Base-by-base conservation (phyloP, 1,140 invertebrate species). In the Scaptodrosophila lebanonensis region DNA sequence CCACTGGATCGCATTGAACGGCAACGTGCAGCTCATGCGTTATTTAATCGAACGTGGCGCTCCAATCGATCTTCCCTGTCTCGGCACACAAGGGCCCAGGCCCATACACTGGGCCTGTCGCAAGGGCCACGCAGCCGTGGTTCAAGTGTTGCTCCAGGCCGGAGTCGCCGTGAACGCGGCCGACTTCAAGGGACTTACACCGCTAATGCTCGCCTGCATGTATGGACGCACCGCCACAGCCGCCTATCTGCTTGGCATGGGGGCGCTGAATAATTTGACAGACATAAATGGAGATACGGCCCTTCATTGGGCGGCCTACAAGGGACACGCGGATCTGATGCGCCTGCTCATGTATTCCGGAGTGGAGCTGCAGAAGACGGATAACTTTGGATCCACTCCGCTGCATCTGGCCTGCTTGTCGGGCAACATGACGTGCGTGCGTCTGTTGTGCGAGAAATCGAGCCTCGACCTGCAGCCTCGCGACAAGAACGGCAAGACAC, bases 251-350 rank as follows among this genome's bases (percentile, higher is more conserved):
- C 89, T 98, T 36, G 95, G 95, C 6, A 95, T 94, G 90, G 95
- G 93, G 17, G 95, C 93, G 8, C 88, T 94, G 0, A 93, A 95
- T 54, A 92, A 95, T 77, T 87, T 97, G 2, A 93, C 94, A 3
- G 95, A 98, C 76, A 95, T 95, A 61, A 97, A 97, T 85, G 95
- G 96, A 0, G 95, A 98, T 66, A 96, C 95, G 2, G 95, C 95
- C 0, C 87, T 97, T 3, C 95, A 98, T 72, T 98, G 96, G 96
- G 95, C 95, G 0, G 94, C 84, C 1, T 97, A 97, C 85, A 97
- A 97, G 88, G 95, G 95, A 0, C 94, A 96, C 73, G 91, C 94
- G 0, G 95, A 97, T 72, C 85, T 97, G 39, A 95, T 97, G 64
- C 90, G 93, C 36, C 86, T 98, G 38, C 88, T 98, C n/a, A 95